These are phyloP conservation scores for Nebria ingens DNA, from an alignment of 1,140 invertebrate genomes.

Conservation along the genomic window DNA sequence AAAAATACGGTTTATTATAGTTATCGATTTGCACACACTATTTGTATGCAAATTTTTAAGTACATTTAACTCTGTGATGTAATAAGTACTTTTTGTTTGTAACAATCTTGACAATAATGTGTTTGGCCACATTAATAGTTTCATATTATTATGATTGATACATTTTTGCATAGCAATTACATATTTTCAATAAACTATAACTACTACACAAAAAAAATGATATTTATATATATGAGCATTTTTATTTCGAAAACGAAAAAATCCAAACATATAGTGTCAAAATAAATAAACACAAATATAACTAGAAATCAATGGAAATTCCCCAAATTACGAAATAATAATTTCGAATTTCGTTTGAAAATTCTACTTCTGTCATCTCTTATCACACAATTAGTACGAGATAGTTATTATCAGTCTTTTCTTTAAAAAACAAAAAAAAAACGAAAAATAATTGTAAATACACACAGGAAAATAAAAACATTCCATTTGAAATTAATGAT, in stretches of 20 bases:
- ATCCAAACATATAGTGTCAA: too few relatives aligned
- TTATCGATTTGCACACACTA: background rate
- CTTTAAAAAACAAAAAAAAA: background rate
- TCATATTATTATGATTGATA: background rate
- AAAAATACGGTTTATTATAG: slow-evolving; percentile 1
- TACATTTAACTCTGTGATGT: slow-evolving; percentile 4
- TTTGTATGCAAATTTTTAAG: background rate
- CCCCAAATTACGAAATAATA: too few relatives aligned
- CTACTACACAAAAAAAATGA: background rate
- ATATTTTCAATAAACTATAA: slow-evolving; percentile 18
- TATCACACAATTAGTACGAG: slow-evolving; percentile 4
- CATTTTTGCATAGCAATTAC: slow-evolving; percentile 25
- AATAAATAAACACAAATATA: background rate
- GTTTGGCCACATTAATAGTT: background rate
- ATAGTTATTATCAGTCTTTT: slow-evolving; percentile 1
- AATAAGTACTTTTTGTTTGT: background rate
- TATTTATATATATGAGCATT: slow-evolving; percentile 1
- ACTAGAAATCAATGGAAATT: too few relatives aligned
- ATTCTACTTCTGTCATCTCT: background rate
- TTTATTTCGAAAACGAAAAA: too few relatives aligned
- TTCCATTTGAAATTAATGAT: background rate
- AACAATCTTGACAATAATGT: background rate
- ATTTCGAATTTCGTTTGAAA: too few relatives aligned
- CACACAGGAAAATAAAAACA: background rate
- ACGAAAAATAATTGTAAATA: too few relatives aligned